Base-by-base conservation (phyloP, 2,888 invertebrate genomes). In the Andricus curvator region DNA sequence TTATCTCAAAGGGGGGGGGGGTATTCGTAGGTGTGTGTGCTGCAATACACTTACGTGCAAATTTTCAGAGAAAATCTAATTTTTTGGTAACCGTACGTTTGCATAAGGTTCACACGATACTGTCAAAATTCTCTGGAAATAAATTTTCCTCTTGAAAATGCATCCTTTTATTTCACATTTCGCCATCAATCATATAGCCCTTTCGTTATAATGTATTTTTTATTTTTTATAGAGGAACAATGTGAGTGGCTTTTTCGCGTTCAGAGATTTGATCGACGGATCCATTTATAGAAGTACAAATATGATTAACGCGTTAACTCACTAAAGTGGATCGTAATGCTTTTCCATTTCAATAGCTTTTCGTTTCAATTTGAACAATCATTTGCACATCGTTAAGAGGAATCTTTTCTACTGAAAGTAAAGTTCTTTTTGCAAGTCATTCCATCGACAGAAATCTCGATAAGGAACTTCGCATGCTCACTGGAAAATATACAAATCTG, bases 221-320 rank as follows among this genome's bases (percentile, higher is more conserved):
- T 8, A 60, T 60, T 11, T 60, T 60, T 13, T n/a, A 22, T 4
- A 11, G 22, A 60, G 13, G 13, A 60, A 60, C 60, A 60, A 22
- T 56, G 56, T n/a, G n/a, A 56, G 56, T 56, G 56, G 11, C 56
- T 56, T 56, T 56, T 56, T 56, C 9, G 20, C n/a, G 56, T 56
- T n/a, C 56, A n/a, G 56, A 56, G n/a, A 56, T 56, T 56, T 56
- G 56, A 56, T 56, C 11, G 56, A 20, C 9, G n/a, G n/a, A 11
- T 11, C n/a, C n/a, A 56, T 56, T n/a, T 20, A n/a, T n/a, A n/a
- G n/a, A 13, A 60, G 9, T 60, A 60, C 60, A 60, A 60, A 60
- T 60, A 22, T 60, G 22, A 60, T 60, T 60, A 60, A 56, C 56
- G 56, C n/a, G n/a, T 56, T n/a, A 56, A 56, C 56, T 56, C 56